phyloP scores from a whole-genome alignment of 2,113 vertebrate genomes.

The Blennius ocellaris region DNA sequence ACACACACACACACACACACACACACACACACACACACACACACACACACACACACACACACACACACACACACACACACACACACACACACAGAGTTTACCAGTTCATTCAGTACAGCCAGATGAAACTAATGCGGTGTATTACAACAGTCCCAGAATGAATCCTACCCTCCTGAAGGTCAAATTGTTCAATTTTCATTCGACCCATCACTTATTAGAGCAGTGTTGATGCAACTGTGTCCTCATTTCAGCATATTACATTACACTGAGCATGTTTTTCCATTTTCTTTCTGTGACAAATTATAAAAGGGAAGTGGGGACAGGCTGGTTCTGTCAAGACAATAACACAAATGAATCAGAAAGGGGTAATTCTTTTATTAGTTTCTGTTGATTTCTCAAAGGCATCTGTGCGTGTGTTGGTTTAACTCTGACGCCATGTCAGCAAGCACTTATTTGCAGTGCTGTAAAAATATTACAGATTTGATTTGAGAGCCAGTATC shows the following conservation, averaged over 20 bases:
- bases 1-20: neutral
- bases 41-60: slow-evolving; percentile 27
- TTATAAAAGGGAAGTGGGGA: neutral
- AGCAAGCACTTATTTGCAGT: slow-evolving; percentile 17
- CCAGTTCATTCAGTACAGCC: neutral
- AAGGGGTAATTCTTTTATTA: neutral
- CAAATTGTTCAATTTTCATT: neutral
- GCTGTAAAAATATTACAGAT: slow-evolving; percentile 40
- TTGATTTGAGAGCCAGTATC: slow-evolving; percentile 21
- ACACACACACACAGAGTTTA: slow-evolving; percentile 5
- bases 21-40: slow-evolving; percentile 6
- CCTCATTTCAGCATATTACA: neutral
- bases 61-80: slow-evolving; percentile 25
- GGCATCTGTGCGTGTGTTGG: slow-evolving; percentile 12
- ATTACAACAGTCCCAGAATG: neutral
- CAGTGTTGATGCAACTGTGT: neutral
- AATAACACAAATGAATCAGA: neutral
- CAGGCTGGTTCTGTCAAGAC: neutral
- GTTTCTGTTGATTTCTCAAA: slow-evolving; percentile 12
- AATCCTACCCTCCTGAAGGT: neutral
- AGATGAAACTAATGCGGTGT: neutral
- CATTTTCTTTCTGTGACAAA: neutral
- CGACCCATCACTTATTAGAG: neutral
- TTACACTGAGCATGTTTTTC: neutral
- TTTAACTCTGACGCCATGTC: slow-evolving; percentile 17